These are phyloP conservation scores for Chionoecetes opilio DNA, from an alignment of 1,140 invertebrate species.

Conservation along the genomic window DNA sequence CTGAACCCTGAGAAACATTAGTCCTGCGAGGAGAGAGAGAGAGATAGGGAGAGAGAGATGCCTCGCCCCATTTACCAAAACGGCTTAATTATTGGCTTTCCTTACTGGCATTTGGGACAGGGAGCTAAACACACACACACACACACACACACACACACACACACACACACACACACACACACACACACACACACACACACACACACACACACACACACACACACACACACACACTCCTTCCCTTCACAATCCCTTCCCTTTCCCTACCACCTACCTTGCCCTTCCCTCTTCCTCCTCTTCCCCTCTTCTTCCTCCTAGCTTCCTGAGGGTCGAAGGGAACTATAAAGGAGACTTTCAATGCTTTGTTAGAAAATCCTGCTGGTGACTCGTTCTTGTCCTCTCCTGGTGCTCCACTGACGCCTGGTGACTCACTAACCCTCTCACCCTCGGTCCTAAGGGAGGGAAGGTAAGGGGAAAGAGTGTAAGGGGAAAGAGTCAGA, in stretches of 20 bases:
- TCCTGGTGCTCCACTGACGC: background rate
- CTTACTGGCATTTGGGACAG: constrained; percentile 44
- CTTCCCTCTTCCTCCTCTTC: constrained; percentile 1
- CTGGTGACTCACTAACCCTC: no score
- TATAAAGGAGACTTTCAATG: background rate
- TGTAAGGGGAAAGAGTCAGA: no score
- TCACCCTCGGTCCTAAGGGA: no score
- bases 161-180: background rate
- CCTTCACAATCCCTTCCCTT: background rate
- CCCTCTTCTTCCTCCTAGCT: background rate
- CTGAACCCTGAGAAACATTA: constrained; percentile 54
- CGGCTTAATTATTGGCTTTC: constrained; percentile 68
- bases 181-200: background rate
- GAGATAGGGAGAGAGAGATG: background rate
- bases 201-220: background rate
- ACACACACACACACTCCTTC: background rate
- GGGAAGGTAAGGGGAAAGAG: no score
- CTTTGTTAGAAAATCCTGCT: background rate
- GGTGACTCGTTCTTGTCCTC: background rate
- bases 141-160: background rate
- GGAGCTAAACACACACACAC: constrained; percentile 17
- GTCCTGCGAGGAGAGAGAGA: constrained; percentile 1
- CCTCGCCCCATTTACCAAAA: constrained; percentile 60
- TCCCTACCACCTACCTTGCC: background rate
- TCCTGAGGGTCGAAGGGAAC: constrained; percentile 40